A percentile compares a stretch with the other conserved stretches of the same genome.
phyloP scores from a whole-genome alignment of 2,888 invertebrate genomes.

The Mesochorus sp. region DNA sequence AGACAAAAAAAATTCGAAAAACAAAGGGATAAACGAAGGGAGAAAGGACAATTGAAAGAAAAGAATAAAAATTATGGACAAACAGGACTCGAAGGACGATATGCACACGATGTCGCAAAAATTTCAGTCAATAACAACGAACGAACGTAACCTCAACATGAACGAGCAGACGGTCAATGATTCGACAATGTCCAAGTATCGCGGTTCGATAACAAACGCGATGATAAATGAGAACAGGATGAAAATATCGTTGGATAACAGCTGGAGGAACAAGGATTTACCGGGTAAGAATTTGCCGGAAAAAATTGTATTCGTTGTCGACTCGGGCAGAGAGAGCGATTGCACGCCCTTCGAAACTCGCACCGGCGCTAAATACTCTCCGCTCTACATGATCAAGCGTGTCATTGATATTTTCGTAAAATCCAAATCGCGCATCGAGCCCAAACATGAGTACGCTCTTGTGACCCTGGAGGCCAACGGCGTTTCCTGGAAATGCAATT shows the following conservation, averaged over 20 bases:
- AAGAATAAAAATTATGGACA: slow-evolving; percentile 65
- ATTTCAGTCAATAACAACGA: slow-evolving; percentile 60
- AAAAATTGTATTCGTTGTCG: slow-evolving; percentile 86
- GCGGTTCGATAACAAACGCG: too few species aligned
- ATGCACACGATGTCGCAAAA: slow-evolving; percentile 62
- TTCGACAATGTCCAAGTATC: slow-evolving; percentile 38
- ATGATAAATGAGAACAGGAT: slow-evolving; percentile 40
- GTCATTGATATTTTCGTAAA: slow-evolving; percentile 86
- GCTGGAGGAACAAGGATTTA: slow-evolving; percentile 4
- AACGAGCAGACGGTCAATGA: slow-evolving; percentile 43
- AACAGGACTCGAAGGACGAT: slow-evolving; percentile 65
- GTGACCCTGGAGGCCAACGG: slow-evolving; percentile 84
- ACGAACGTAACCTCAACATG: slow-evolving; percentile 58
- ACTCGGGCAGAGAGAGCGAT: slow-evolving; percentile 85
- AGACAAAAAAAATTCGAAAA: not conserved
- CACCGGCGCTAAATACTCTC: slow-evolving; percentile 84
- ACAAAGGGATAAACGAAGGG: not conserved
- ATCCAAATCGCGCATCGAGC: slow-evolving; percentile 85
- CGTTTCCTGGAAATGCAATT: slow-evolving; percentile 85
- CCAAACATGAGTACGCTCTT: slow-evolving; percentile 86
- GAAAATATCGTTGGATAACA: slow-evolving; percentile 45
- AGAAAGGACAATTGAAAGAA: not conserved
- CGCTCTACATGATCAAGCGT: slow-evolving; percentile 86
- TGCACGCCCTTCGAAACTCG: slow-evolving; percentile 84
- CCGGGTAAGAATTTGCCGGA: slow-evolving; percentile 83